A percentile compares a stretch with the other conserved stretches of the same genome.
Conservation (phyloP, 2,797 vertebrate species). For the Eurystomus glaucurus region DNA sequence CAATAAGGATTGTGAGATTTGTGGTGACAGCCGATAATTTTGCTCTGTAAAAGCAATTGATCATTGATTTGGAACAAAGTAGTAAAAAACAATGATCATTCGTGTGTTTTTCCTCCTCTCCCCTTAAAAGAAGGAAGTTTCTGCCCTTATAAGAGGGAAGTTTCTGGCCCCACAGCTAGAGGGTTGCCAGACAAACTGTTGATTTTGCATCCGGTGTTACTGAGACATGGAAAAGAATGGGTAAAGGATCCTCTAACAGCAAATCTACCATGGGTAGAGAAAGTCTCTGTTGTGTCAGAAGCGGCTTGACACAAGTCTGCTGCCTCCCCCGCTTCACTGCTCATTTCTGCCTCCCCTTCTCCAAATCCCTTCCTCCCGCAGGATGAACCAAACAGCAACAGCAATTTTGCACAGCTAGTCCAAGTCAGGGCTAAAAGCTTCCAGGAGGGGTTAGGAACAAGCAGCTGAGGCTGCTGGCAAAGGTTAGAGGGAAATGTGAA, state of each 20-base stretch:
- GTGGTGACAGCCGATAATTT: background rate
- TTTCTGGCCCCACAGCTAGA: background rate
- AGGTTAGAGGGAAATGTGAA: slow-evolving; percentile 5
- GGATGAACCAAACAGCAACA: background rate
- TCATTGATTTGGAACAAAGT: background rate
- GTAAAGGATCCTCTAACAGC: background rate
- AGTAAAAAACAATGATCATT: fast-evolving
- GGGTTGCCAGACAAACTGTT: background rate
- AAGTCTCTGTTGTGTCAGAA: slow-evolving; percentile 25
- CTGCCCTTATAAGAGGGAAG: background rate
- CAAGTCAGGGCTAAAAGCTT: slow-evolving; percentile 9
- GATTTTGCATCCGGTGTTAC: background rate
- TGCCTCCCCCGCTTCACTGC: background rate
- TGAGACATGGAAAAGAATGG: background rate
- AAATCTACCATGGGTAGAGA: background rate
- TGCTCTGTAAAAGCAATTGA: background rate
- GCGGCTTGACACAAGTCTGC: background rate
- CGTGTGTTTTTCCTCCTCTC: background rate
- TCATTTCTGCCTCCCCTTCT: background rate
- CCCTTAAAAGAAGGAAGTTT: background rate
- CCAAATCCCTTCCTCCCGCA: background rate
- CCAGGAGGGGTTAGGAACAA: slow-evolving; percentile 13
- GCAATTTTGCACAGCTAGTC: background rate
- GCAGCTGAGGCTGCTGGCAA: slow-evolving; percentile 21
- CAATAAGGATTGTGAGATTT: background rate